Conservation (phyloP, 2,888 invertebrate species). For the Mesorhabditis belari region DNA sequence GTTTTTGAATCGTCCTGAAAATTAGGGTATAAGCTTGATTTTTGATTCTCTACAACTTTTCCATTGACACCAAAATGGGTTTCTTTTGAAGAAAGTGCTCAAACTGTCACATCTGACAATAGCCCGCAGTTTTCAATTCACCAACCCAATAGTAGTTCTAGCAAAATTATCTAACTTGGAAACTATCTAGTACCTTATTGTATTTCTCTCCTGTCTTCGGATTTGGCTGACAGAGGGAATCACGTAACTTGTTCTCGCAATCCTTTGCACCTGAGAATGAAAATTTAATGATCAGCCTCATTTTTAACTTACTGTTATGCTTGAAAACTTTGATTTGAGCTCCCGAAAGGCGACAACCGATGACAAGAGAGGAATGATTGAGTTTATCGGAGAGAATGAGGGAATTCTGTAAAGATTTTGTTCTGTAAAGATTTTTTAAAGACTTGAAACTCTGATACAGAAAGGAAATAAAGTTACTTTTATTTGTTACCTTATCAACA, state of each 20-base stretch:
- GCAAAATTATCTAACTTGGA: not conserved
- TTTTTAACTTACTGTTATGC: slow-evolving; percentile 59
- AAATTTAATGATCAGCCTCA: too few relatives aligned
- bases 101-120: too few relatives aligned
- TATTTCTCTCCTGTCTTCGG: slow-evolving; percentile 69
- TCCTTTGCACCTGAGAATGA: slow-evolving; percentile 73
- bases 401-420: slow-evolving; percentile 61
- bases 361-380: slow-evolving; percentile 91
- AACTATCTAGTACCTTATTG: slow-evolving; percentile 57
- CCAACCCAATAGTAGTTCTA: too few relatives aligned
- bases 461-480: too few relatives aligned
- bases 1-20: too few relatives aligned
- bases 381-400: slow-evolving; percentile 90
- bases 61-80: too few relatives aligned
- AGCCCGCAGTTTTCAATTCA: too few relatives aligned
- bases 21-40: too few relatives aligned
- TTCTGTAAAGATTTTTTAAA: not conserved
- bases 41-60: too few relatives aligned
- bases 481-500: slow-evolving; percentile 64
- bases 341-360: slow-evolving; percentile 79
- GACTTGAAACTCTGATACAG: not conserved
- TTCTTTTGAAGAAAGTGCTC: too few relatives aligned
- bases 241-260: slow-evolving; percentile 71
- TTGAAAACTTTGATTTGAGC: slow-evolving; percentile 76
- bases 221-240: slow-evolving; percentile 72